Evolutionary conservation across 2,797 vertebrate genomes (phyloP).

Genomic region (Potorous gilbertii): DNA sequence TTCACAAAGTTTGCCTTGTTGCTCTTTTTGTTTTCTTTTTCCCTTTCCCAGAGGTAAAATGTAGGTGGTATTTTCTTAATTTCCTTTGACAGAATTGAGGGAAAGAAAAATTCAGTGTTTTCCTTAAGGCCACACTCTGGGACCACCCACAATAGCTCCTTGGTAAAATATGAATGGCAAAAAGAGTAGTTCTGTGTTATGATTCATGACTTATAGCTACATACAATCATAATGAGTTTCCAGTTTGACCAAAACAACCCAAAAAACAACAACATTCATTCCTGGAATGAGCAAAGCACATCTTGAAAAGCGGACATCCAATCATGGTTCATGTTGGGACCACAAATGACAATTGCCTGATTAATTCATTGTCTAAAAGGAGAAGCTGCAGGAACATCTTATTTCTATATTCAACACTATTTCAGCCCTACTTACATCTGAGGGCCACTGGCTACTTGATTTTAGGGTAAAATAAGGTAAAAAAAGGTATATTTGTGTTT

Average conservation of each 20-base stretch:
- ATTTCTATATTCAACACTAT: neutral
- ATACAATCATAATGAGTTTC: constrained; percentile 12
- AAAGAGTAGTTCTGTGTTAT: neutral
- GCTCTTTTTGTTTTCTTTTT: neutral
- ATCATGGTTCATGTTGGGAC: neutral
- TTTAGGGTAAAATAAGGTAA: neutral
- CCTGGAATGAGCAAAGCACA: neutral
- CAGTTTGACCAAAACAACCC: neutral
- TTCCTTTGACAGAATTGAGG: constrained; percentile 18
- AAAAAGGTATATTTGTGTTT: neutral
- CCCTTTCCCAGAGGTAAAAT: neutral
- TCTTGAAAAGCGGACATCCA: constrained; percentile 13
- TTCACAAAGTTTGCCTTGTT: neutral
- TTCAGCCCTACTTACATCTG: neutral
- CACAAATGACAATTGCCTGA: neutral
- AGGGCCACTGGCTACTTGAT: neutral
- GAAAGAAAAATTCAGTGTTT: constrained; percentile 16
- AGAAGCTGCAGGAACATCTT: neutral
- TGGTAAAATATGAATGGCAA: constrained; percentile 9
- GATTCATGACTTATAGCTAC: neutral
- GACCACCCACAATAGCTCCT: neutral
- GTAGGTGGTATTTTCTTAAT: constrained; percentile 10
- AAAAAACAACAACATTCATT: neutral
- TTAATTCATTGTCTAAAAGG: constrained; percentile 49
- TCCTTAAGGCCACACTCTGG: neutral